Conservation (phyloP, 2,888 invertebrate species). For the Seira musarum region DNA sequence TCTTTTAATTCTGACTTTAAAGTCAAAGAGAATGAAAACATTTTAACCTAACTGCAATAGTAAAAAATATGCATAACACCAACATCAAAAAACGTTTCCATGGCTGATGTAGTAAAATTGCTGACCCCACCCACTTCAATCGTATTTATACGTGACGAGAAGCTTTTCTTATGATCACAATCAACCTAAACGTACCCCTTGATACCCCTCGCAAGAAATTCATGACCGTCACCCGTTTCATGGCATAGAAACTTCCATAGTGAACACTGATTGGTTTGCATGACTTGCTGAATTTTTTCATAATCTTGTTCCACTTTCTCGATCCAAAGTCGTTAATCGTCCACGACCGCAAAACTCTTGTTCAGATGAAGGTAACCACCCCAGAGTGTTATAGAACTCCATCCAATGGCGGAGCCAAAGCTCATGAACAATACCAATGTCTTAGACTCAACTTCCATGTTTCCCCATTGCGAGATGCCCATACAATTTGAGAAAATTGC, state of each 20-base stretch:
- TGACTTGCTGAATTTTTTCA: slow-evolving; percentile 22
- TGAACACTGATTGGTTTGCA: slow-evolving; percentile 20
- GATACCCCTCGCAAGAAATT: no score
- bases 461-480: background rate
- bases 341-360: background rate
- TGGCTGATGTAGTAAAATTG: no score
- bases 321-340: background rate
- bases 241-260: slow-evolving; percentile 11
- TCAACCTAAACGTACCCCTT: background rate
- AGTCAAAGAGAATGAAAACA: no score
- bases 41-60: no score
- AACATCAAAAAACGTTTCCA: no score
- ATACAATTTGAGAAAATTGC: background rate
- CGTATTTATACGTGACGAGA: no score
- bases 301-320: background rate
- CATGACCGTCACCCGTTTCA: slow-evolving; percentile 18
- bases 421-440: background rate
- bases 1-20: no score
- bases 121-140: no score
- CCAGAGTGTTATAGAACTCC: background rate
- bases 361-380: background rate
- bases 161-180: background rate
- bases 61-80: no score
- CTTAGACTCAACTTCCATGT: background rate
- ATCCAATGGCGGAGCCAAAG: background rate